Evolutionary conservation across 37 sponge, comb jelly and placozoan species (phyloP), one percentile per base, ranked within the genome.

Genomic region (Eunapius fragilis): DNA sequence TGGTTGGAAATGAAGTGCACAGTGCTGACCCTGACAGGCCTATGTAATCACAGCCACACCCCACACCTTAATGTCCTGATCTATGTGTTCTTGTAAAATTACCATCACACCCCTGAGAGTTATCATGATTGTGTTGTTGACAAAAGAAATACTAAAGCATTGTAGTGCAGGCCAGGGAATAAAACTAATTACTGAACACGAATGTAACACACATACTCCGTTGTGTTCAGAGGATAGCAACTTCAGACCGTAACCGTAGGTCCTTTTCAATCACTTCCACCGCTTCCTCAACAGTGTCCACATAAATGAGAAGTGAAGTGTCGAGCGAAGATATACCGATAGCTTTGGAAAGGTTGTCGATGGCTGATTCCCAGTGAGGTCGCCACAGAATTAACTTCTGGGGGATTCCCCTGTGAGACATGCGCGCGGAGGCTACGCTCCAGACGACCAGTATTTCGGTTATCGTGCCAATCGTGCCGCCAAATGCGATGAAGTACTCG

Each of bases 381-480:
- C 89, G 47, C 25, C 70, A 41, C 24, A 92, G 30, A 37, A 82
- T 82, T 3, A 96, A 73, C 71, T 78, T 85, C 34, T 77, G 87
- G 19, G 79, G 37, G 24, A 80, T 13, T 0, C 82, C 79, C 14
- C 91, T 83, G 30, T 68, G 75, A 37, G 68, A n/a, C 0, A 82
- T 38, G 10, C 87, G 68, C 10, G 82, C 30, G 24, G 84, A n/a
- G 23, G 82, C 78, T 12, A 70, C 48, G n/a, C 88, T 84, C 93
- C 87, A 87, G 2, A 71, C 85, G 22, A 87, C 81, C 69, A 96
- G n/a, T 17, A 96, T 72, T 32, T 96, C 96, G 2, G 91, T 87
- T 17, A 90, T 19, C 7, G 96, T 96, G 0, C 96, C 96, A 68
- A 92, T 86, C 4, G 82, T 86, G 0, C 96, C 96, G 0, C 93